phyloP scores from a whole-genome alignment of 2,888 invertebrate genomes.

The Alentia gelatinosa region DNA sequence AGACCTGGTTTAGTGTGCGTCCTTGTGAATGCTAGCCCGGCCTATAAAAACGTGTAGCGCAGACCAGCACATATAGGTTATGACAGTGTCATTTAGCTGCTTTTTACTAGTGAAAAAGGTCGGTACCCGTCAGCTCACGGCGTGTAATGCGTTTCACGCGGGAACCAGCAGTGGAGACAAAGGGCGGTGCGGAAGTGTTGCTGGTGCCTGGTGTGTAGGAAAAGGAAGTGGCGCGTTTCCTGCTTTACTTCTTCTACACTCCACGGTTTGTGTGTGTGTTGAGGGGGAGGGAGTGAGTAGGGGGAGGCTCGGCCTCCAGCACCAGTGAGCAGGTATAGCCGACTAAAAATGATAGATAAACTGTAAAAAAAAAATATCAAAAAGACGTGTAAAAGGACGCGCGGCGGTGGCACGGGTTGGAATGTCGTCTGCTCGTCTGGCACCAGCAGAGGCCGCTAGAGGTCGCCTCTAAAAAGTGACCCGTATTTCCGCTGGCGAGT shows the following conservation, averaged over 20 bases:
- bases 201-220: background rate
- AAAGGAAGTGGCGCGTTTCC: background rate
- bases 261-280: background rate
- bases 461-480: constrained; percentile 43
- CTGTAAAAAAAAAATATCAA: background rate
- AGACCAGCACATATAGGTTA: background rate
- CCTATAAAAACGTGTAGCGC: background rate
- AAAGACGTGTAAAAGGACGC: background rate
- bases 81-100: background rate
- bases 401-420: constrained; percentile 13
- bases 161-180: background rate
- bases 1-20: background rate
- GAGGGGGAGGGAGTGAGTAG: background rate
- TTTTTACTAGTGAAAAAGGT: background rate
- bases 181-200: background rate
- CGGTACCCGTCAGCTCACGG: background rate
- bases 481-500: constrained; percentile 37
- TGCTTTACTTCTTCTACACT: background rate
- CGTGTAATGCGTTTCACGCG: constrained; percentile 17
- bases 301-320: background rate
- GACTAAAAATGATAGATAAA: too few relatives aligned
- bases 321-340: background rate
- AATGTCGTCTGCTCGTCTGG: constrained; percentile 22
- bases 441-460: constrained; percentile 1
- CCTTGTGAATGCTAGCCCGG: background rate